Conservation (phyloP, 1,140 invertebrate genomes). For the Brachystomella parvula region DNA sequence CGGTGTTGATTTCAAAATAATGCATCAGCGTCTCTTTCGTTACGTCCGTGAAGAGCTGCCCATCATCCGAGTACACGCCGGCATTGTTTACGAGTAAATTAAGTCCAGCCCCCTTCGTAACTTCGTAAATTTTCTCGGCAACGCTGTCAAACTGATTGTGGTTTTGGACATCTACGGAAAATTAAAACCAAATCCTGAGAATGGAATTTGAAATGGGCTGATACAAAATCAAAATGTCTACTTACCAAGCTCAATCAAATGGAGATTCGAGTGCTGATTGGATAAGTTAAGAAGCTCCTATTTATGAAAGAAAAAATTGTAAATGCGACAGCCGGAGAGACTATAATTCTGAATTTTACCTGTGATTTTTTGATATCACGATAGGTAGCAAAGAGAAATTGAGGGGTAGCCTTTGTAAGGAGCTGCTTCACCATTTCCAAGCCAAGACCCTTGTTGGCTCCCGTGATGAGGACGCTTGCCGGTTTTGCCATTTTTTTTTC, state of each 20-base stretch:
- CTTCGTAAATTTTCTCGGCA: constrained; percentile 9
- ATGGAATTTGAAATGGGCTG: background rate
- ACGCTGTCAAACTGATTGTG: constrained; percentile 14
- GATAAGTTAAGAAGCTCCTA: constrained; percentile 26
- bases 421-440: constrained; percentile 70
- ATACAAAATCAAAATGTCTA: background rate
- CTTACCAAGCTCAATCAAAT: constrained; percentile 19
- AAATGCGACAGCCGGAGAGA: background rate
- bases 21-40: constrained; percentile 19
- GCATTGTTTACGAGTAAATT: constrained; percentile 32
- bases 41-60: constrained; percentile 9
- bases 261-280: constrained; percentile 4
- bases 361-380: constrained; percentile 45
- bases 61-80: constrained; percentile 14
- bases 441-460: constrained; percentile 77
- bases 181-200: background rate
- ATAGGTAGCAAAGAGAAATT: constrained; percentile 64
- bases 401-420: constrained; percentile 38
- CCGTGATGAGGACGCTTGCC: constrained; percentile 64
- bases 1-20: constrained; percentile 25
- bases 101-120: constrained; percentile 17
- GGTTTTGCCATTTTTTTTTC: background rate
- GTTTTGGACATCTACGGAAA: constrained; percentile 20
- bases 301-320: constrained; percentile 13
- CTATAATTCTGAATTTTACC: background rate